Conservation (phyloP, 2,113 vertebrate species). For the Bufo bufo region DNA sequence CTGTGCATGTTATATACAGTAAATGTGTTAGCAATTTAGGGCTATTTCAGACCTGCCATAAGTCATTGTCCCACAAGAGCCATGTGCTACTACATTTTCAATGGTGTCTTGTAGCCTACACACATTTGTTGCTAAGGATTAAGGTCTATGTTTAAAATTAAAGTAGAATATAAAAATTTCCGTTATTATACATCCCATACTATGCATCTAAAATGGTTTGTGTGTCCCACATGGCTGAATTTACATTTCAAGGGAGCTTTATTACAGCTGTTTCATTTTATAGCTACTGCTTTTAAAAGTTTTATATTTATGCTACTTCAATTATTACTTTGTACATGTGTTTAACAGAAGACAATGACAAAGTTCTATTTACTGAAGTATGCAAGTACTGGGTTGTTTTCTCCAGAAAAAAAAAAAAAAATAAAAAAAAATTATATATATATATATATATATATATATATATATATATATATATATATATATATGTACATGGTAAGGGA, state of each 20-base stretch:
- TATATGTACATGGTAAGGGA: not conserved
- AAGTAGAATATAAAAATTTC: not conserved
- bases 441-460: too few species aligned
- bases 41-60: not conserved
- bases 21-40: not conserved
- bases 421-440: too few species aligned
- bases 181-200: not conserved
- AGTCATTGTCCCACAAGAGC: not conserved
- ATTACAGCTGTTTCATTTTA: not conserved
- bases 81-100: too few species aligned
- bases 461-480: too few species aligned
- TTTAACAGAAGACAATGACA: constrained; percentile 26
- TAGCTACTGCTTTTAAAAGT: not conserved
- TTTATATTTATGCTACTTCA: not conserved
- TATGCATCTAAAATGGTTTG: constrained; percentile 2
- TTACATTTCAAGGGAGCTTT: constrained; percentile 3
- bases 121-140: not conserved
- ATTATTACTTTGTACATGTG: constrained; percentile 27
- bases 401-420: not conserved
- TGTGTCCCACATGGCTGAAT: not conserved
- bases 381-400: constrained; percentile 17
- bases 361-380: constrained; percentile 34
- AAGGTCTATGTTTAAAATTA: not conserved
- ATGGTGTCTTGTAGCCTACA: not conserved
- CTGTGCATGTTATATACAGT: too few species aligned